Conservation (phyloP, 2,888 invertebrate species). For the Hesperia comma region DNA sequence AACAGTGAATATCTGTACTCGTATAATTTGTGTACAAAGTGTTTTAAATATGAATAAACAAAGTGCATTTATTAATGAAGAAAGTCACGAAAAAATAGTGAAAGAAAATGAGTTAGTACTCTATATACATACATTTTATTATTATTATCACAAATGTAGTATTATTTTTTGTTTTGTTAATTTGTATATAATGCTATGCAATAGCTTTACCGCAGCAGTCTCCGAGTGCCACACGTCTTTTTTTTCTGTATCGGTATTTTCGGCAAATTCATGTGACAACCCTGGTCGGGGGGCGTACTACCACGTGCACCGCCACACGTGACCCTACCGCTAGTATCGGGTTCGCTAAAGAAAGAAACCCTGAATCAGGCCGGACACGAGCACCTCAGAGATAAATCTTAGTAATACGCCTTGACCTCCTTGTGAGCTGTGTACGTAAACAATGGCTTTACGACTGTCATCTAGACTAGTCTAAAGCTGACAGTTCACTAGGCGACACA, state of each 20-base stretch:
- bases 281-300: constrained; percentile 2
- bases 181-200: too few relatives aligned
- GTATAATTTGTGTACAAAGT: too few relatives aligned
- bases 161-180: too few relatives aligned
- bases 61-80: too few relatives aligned
- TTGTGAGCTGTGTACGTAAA: constrained; percentile 62
- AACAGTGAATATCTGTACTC: too few relatives aligned
- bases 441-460: constrained; percentile 55
- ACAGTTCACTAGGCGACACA: constrained; percentile 13
- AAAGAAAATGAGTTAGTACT: too few relatives aligned
- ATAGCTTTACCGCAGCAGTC: too few relatives aligned
- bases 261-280: background rate
- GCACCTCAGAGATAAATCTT: constrained; percentile 56
- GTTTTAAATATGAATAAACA: too few relatives aligned
- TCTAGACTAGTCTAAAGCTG: constrained; percentile 21
- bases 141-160: too few relatives aligned
- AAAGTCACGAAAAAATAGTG: too few relatives aligned
- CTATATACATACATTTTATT: too few relatives aligned
- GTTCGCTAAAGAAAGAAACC: constrained; percentile 47
- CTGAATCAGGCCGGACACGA: constrained; percentile 57
- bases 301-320: constrained; percentile 28
- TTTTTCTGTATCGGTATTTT: background rate
- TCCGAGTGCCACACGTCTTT: background rate
- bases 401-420: constrained; percentile 64
- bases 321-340: constrained; percentile 21